Percentiles rank a stretch among this genome's conserved stretches.
Evolutionary conservation across 2,888 invertebrate genomes (phyloP).

Genomic region (Ctenicera cuprea): DNA sequence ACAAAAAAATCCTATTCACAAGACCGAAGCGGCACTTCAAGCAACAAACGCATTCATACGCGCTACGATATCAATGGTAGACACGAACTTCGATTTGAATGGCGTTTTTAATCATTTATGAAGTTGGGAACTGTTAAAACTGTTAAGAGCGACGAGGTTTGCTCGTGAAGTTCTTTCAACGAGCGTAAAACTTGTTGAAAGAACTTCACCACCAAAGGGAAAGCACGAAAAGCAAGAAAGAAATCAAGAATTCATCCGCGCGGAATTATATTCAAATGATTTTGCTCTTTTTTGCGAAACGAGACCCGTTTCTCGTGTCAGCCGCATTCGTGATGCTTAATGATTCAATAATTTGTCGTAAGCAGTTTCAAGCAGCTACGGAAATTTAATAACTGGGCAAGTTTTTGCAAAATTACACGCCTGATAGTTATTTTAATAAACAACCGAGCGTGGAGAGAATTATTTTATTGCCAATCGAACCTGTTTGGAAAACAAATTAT

Average conservation of each 20-base stretch:
- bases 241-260: conserved; percentile 26
- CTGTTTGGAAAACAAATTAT: neutral
- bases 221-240: conserved; percentile 6
- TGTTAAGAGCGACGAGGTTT: conserved; percentile 17
- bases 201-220: conserved; percentile 13
- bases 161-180: conserved; percentile 22
- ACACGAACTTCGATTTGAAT: conserved; percentile 36
- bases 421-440: conserved; percentile 5
- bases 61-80: conserved; percentile 13
- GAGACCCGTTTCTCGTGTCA: conserved; percentile 1
- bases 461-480: conserved; percentile 1
- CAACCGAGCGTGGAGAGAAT: neutral
- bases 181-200: too few species aligned
- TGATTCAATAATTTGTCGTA: conserved; percentile 14
- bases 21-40: conserved; percentile 39
- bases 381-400: conserved; percentile 1
- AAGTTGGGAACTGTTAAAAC: conserved; percentile 32
- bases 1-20: conserved; percentile 34
- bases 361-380: conserved; percentile 7
- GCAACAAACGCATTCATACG: conserved; percentile 34
- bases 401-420: conserved; percentile 8
- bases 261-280: conserved; percentile 25
- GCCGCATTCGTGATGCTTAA: neutral
- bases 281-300: conserved; percentile 23
- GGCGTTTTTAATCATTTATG: conserved; percentile 32